Percentiles rank a stretch among this genome's conserved stretches.
Conservation (phyloP, 2,888 invertebrate species). For the Ceriagrion tenellum region DNA sequence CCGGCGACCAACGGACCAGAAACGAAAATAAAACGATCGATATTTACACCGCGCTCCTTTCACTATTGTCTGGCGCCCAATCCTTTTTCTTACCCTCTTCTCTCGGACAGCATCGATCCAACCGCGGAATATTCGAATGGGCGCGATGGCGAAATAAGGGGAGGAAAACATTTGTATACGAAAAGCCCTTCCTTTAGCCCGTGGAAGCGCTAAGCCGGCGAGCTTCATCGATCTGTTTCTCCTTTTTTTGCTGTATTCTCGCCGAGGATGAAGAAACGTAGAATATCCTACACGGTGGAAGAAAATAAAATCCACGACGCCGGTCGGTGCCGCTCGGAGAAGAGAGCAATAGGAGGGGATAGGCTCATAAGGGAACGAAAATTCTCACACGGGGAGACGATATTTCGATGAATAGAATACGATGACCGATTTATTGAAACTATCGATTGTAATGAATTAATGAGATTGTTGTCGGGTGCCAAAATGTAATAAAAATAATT, state of each 20-base stretch:
- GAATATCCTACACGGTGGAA: not conserved
- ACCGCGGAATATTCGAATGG: not conserved
- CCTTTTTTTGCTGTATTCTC: too few species aligned
- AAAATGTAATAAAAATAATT: too few species aligned
- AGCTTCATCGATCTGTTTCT: not conserved
- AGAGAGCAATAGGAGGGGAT: not conserved
- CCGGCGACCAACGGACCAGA: not conserved
- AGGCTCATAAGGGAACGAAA: not conserved
- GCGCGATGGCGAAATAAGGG: not conserved
- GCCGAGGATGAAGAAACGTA: not conserved
- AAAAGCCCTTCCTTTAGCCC: not conserved
- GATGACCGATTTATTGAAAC: too few species aligned
- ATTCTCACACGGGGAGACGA: not conserved
- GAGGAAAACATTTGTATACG: not conserved
- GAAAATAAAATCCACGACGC: not conserved
- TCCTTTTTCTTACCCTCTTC: not conserved
- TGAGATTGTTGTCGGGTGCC: too few species aligned
- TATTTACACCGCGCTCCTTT: constrained; percentile 13
- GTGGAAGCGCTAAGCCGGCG: not conserved
- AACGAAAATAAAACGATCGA: constrained; percentile 11
- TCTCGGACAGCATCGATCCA: not conserved
- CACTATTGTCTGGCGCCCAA: not conserved
- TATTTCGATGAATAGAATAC: too few species aligned
- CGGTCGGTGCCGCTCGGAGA: not conserved
- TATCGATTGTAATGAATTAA: too few species aligned